Conservation (phyloP, 2,888 invertebrate species). For the Ashinkailepas kermadecensis region DNA sequence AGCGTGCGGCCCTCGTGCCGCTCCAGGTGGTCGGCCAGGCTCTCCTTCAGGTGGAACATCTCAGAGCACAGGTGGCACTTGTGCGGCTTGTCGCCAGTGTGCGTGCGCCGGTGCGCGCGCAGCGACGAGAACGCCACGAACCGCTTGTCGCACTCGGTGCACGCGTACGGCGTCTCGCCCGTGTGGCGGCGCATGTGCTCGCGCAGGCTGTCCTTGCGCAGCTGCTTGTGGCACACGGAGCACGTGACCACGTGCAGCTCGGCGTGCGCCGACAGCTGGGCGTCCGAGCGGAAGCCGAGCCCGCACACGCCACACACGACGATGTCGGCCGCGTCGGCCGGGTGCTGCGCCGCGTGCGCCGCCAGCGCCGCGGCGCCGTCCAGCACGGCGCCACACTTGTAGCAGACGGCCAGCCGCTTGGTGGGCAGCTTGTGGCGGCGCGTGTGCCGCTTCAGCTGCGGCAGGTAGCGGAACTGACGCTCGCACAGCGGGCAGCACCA, state of each 20-base stretch:
- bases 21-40: slow-evolving; percentile 30
- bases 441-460: slow-evolving; percentile 7
- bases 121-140: slow-evolving; percentile 42
- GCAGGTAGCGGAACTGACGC: not conserved
- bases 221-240: slow-evolving; percentile 29
- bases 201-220: slow-evolving; percentile 32
- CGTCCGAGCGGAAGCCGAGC: not conserved
- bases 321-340: not conserved
- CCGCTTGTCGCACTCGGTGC: slow-evolving; percentile 33
- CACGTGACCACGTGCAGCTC: slow-evolving; percentile 23
- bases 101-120: slow-evolving; percentile 63
- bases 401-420: not conserved
- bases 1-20: slow-evolving; percentile 31
- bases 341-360: not conserved
- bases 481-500: slow-evolving; percentile 1
- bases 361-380: not conserved
- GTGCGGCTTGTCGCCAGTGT: slow-evolving; percentile 63
- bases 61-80: slow-evolving; percentile 62
- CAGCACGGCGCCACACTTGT: slow-evolving; percentile 3
- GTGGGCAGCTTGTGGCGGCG: not conserved
- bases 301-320: not conserved
- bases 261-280: not conserved
- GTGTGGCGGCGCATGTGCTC: slow-evolving; percentile 35
- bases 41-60: slow-evolving; percentile 50
- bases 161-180: slow-evolving; percentile 32